phyloP scores from a whole-genome alignment of 2,113 vertebrate species.

The Pantherophis guttatus region DNA sequence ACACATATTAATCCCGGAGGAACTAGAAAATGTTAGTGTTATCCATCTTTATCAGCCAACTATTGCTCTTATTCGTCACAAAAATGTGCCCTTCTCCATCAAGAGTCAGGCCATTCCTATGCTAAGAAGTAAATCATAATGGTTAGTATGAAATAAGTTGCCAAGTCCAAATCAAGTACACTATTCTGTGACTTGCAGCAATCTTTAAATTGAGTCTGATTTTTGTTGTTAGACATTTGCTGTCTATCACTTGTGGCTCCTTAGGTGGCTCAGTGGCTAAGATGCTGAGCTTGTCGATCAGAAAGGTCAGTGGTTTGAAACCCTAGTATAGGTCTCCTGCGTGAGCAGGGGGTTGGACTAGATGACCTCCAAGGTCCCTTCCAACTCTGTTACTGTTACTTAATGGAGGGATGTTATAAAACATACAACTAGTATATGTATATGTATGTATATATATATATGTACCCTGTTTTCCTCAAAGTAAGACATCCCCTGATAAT shows the following conservation, averaged over 20 bases:
- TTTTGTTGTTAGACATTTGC: not conserved
- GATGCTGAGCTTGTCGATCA: too few relatives aligned
- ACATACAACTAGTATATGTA: not conserved
- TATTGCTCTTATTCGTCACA: not conserved
- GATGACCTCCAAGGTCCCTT: too few relatives aligned
- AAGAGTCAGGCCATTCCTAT: not conserved
- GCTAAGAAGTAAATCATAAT: not conserved
- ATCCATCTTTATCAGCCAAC: not conserved
- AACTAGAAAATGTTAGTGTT: not conserved
- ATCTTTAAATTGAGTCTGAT: not conserved
- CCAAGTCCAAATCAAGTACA: not conserved
- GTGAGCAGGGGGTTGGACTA: too few relatives aligned
- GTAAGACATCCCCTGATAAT: too few relatives aligned
- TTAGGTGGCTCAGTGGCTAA: too few relatives aligned
- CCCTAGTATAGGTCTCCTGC: too few relatives aligned
- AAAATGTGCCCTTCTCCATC: not conserved
- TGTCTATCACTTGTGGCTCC: not conserved
- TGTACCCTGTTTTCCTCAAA: too few relatives aligned
- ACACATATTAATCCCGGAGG: not conserved
- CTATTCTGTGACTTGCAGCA: not conserved
- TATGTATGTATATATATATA: not conserved
- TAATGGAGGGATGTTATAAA: not conserved
- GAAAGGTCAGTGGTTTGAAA: too few relatives aligned
- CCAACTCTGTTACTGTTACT: too few relatives aligned
- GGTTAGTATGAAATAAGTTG: not conserved